Percentiles rank a stretch among this genome's conserved stretches.
Evolutionary conservation across 2,888 invertebrate genomes (phyloP).

Genomic region (Cerastoderma edule): DNA sequence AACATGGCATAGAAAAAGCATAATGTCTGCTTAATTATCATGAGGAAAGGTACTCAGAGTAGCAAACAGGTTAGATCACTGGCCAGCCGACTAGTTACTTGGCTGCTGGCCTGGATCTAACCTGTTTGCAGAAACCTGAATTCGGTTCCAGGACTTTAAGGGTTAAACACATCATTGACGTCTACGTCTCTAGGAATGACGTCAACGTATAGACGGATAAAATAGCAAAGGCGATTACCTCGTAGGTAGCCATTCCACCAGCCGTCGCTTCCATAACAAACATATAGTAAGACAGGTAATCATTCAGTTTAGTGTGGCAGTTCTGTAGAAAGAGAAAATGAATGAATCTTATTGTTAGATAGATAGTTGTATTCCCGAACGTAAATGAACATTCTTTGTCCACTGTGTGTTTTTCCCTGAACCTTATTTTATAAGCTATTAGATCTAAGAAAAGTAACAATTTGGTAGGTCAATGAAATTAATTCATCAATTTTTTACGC

Average conservation of each 20-base stretch:
- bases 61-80: not conserved
- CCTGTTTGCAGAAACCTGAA: not conserved
- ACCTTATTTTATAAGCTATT: not conserved
- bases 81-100: not conserved
- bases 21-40: no score
- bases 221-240: slow-evolving; percentile 24
- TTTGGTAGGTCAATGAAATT: not conserved
- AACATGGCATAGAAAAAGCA: no score
- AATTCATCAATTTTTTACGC: not conserved
- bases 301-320: slow-evolving; percentile 38
- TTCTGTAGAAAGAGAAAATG: slow-evolving; percentile 30
- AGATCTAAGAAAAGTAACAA: not conserved
- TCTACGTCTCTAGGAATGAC: not conserved
- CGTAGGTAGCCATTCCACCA: slow-evolving; percentile 25
- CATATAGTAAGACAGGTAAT: slow-evolving; percentile 40
- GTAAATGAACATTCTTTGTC: not conserved
- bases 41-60: no score
- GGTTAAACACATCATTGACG: not conserved
- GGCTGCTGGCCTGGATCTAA: not conserved
- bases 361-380: not conserved
- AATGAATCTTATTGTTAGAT: not conserved
- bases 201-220: not conserved
- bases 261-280: slow-evolving; percentile 24
- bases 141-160: not conserved
- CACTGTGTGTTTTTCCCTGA: not conserved